Conservation (phyloP, 2,113 vertebrate species). For the Zosterops lateralis region DNA sequence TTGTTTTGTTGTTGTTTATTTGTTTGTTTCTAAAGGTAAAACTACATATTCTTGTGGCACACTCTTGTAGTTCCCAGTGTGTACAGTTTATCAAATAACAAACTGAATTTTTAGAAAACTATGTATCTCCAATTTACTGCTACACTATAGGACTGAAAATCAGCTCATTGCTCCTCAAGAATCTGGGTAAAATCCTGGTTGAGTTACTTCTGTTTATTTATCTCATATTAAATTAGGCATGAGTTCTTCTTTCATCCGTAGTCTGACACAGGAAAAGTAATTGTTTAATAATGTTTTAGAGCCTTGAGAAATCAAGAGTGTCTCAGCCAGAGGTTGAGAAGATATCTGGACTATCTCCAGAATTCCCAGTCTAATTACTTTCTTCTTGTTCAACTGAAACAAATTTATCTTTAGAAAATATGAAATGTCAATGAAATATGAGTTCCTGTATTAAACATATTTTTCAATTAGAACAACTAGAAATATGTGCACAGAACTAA, state of each 20-base stretch:
- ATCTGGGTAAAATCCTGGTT: slow-evolving; percentile 31
- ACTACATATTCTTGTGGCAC: not conserved
- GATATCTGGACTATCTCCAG: slow-evolving; percentile 61
- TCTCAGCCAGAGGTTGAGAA: slow-evolving; percentile 51
- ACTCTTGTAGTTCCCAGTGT: not conserved
- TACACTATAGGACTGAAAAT: not conserved
- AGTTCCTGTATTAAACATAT: slow-evolving; percentile 28
- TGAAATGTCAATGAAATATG: slow-evolving; percentile 30
- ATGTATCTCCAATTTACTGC: not conserved
- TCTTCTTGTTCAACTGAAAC: slow-evolving; percentile 34
- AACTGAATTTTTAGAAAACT: not conserved
- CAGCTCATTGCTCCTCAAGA: not conserved
- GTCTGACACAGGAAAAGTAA: slow-evolving; percentile 14
- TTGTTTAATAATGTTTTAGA: slow-evolving; percentile 28
- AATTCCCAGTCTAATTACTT: slow-evolving; percentile 65
- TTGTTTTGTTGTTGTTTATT: not conserved
- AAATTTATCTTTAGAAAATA: slow-evolving; percentile 54
- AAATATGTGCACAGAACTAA: slow-evolving; percentile 22
- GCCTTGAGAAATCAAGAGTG: slow-evolving; percentile 42
- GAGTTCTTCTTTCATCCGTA: slow-evolving; percentile 9
- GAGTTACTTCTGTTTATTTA: slow-evolving; percentile 50
- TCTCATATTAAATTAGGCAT: slow-evolving; percentile 31
- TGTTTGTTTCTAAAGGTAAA: not conserved
- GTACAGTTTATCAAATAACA: not conserved
- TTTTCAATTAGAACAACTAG: slow-evolving; percentile 39